phyloP scores from a whole-genome alignment of 1,140 invertebrate species.

The Notospermus geniculatus region DNA sequence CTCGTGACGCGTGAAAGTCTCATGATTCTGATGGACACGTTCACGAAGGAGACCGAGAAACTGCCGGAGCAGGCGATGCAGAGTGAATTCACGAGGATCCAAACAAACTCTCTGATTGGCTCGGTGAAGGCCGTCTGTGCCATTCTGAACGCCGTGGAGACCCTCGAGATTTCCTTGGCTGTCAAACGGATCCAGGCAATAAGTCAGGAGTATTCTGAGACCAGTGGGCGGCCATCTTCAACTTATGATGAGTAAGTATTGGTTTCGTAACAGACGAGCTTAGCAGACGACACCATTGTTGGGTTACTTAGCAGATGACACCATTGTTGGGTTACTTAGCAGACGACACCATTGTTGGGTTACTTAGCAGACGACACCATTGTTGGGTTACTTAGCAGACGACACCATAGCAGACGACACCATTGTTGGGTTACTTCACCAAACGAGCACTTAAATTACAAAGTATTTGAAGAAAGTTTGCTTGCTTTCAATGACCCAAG shows the following conservation, averaged over 20 bases:
- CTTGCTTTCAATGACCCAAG: background rate
- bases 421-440: background rate
- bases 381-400: too few relatives aligned
- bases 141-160: conserved; percentile 82
- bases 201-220: conserved; percentile 21
- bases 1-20: conserved; percentile 7
- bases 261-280: background rate
- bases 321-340: too few relatives aligned
- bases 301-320: too few relatives aligned
- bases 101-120: conserved; percentile 72
- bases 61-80: conserved; percentile 42
- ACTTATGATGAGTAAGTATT: conserved; percentile 27
- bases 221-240: conserved; percentile 13
- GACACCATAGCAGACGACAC: background rate
- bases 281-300: too few relatives aligned
- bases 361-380: too few relatives aligned
- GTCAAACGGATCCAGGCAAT: conserved; percentile 57
- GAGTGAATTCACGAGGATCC: conserved; percentile 24
- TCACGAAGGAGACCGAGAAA: conserved; percentile 53
- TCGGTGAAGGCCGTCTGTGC: conserved; percentile 89
- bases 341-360: too few relatives aligned
- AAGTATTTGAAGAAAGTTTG: background rate
- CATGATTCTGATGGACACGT: conserved; percentile 53
- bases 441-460: background rate
- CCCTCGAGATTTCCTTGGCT: conserved; percentile 65